phyloP scores from a whole-genome alignment of 2,888 invertebrate species.

The Mactromeris polynyma region DNA sequence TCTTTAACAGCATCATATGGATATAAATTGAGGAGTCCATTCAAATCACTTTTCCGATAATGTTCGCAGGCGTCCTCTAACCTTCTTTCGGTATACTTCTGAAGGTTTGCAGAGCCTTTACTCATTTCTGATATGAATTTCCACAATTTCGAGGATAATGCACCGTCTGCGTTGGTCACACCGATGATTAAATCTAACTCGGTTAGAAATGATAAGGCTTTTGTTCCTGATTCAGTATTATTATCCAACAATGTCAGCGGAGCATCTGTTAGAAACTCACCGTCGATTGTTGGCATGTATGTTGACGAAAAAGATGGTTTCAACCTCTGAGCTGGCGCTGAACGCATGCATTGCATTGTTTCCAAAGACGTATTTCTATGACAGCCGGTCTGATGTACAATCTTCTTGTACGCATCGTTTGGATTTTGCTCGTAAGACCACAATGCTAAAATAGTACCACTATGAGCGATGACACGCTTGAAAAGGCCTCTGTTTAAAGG shows the following conservation, averaged over 20 bases:
- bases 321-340: conserved; percentile 47
- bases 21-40: background rate
- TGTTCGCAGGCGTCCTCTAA: background rate
- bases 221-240: conserved; percentile 92
- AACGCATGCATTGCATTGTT: conserved; percentile 68
- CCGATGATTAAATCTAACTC: conserved; percentile 65
- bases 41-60: background rate
- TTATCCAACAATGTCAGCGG: conserved; percentile 94
- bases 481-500: conserved; percentile 40
- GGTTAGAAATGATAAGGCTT: conserved; percentile 89
- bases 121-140: background rate
- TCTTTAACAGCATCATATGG: background rate
- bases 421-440: conserved; percentile 62
- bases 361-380: conserved; percentile 26
- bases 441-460: conserved; percentile 32
- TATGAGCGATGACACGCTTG: conserved; percentile 35
- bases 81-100: background rate
- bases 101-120: too few relatives aligned
- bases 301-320: conserved; percentile 87
- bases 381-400: conserved; percentile 85
- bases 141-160: background rate
- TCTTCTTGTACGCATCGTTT: conserved; percentile 90
- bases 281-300: conserved; percentile 96
- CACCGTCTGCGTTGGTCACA: conserved; percentile 59
- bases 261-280: conserved; percentile 94